A percentile compares a stretch with the other conserved stretches of the same genome.
These are phyloP conservation scores for Ctena decussata DNA, from an alignment of 2,888 invertebrate species.

Conservation along the genomic window DNA sequence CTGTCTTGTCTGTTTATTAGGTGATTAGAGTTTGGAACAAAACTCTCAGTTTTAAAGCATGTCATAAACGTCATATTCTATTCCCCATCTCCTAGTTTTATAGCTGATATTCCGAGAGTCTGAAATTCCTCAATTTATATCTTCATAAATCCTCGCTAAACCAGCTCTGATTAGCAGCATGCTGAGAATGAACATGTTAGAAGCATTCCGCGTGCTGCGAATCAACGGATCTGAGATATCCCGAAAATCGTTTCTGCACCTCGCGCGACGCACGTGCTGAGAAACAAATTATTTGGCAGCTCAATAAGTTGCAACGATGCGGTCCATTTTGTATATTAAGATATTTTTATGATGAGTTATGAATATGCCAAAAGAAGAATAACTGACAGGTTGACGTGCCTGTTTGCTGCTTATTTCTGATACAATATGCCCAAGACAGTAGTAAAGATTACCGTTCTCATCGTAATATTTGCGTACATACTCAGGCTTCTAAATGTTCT, in stretches of 20 bases:
- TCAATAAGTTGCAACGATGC: background rate
- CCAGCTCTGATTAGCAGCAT: background rate
- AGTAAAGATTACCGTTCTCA: background rate
- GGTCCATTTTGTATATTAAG: constrained; percentile 2
- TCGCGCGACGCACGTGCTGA: constrained; percentile 18
- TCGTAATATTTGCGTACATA: too few species aligned
- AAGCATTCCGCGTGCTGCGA: constrained; percentile 18
- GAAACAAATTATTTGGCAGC: constrained; percentile 26
- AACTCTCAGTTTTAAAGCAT: background rate
- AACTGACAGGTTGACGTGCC: constrained; percentile 6
- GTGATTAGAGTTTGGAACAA: background rate
- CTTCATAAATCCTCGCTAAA: constrained; percentile 16
- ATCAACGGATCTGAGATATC: background rate
- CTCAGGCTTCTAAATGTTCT: too few species aligned
- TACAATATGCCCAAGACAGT: background rate
- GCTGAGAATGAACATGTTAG: constrained; percentile 10
- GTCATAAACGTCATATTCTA: constrained; percentile 20
- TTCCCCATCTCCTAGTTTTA: background rate
- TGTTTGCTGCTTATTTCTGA: background rate
- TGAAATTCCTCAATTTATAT: constrained; percentile 27
- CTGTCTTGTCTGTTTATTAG: too few species aligned
- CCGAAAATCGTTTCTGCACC: background rate
- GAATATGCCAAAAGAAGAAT: constrained; percentile 3
- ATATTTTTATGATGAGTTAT: background rate
- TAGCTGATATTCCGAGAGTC: background rate